A percentile compares a stretch with the other conserved stretches of the same genome.
These are phyloP conservation scores for Pogonomyrmex barbatus DNA, from an alignment of 1,140 invertebrate species.

Conservation along the genomic window DNA sequence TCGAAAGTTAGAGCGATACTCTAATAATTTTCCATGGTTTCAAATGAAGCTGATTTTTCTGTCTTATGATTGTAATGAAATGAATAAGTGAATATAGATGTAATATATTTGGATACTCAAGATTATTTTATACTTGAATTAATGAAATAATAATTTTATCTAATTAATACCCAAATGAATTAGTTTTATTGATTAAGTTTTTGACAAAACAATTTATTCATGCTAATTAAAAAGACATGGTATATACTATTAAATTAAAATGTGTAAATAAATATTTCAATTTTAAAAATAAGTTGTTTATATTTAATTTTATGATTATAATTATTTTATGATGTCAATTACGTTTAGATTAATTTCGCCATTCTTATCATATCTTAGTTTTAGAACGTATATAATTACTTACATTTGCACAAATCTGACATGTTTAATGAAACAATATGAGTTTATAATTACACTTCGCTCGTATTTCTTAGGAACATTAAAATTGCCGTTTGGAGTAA, in stretches of 20 bases:
- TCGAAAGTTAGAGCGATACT: background rate
- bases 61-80: conserved; percentile 11
- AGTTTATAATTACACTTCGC: background rate
- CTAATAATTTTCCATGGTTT: background rate
- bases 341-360: background rate
- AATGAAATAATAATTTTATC: background rate
- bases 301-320: background rate
- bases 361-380: background rate
- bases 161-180: background rate
- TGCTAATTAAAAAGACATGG: background rate
- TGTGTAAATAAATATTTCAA: background rate
- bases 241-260: background rate
- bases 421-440: background rate
- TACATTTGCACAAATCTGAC: background rate
- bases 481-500: conserved; percentile 19
- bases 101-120: conserved; percentile 5
- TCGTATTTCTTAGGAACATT: conserved; percentile 11
- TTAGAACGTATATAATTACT: background rate
- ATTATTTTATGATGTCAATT: background rate
- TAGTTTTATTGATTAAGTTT: conserved; percentile 1
- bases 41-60: background rate
- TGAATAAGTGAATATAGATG: background rate
- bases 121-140: conserved; percentile 21
- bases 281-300: background rate
- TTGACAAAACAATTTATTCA: conserved; percentile 1